These are phyloP conservation scores for Grammatotria lemairii DNA, from an alignment of 2,113 vertebrate species.

Conservation along the genomic window DNA sequence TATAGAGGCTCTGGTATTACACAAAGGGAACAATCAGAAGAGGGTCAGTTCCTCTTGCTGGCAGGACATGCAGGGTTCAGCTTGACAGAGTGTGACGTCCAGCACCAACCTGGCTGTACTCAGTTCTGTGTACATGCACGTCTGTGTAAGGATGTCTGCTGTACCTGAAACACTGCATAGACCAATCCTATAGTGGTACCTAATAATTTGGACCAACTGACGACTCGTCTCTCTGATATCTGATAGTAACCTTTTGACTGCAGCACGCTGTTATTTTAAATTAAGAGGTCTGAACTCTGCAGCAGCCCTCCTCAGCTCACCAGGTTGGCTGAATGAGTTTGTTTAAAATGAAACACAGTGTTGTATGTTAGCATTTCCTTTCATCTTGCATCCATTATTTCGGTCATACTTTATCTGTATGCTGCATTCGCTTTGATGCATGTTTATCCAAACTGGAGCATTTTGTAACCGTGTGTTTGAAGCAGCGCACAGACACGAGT, in stretches of 20 bases:
- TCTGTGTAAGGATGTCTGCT: not conserved
- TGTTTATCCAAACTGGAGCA: not conserved
- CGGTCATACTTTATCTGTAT: not conserved
- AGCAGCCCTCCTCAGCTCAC: not conserved
- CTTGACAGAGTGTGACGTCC: not conserved
- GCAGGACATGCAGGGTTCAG: not conserved
- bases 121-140: not conserved
- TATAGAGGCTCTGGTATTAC: not conserved
- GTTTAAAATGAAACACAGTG: not conserved
- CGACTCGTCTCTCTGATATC: not conserved
- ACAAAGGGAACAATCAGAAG: not conserved
- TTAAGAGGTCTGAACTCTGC: not conserved
- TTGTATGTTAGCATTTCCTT: not conserved
- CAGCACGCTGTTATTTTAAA: not conserved
- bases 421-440: not conserved
- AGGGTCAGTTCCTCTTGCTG: not conserved
- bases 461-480: not conserved
- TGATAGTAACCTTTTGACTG: not conserved
- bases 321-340: not conserved
- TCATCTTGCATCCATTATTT: not conserved
- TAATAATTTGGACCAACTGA: not conserved
- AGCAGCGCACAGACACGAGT: not conserved
- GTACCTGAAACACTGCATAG: not conserved
- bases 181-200: not conserved
- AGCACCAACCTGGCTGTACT: not conserved